phyloP scores from a whole-genome alignment of 2,797 vertebrate genomes.

The Pampus argenteus region DNA sequence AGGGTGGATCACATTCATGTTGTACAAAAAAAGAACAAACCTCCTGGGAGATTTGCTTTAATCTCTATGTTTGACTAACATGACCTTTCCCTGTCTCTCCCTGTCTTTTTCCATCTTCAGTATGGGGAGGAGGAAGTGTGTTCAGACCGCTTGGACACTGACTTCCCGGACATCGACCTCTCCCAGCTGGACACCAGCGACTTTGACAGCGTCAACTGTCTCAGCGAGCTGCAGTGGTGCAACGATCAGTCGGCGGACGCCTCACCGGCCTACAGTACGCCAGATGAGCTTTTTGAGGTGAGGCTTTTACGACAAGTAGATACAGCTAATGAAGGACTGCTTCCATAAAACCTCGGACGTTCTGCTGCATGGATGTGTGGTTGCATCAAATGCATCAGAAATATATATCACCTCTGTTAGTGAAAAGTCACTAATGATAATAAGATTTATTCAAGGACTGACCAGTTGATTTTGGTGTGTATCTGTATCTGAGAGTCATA shows the following conservation, averaged over 20 bases:
- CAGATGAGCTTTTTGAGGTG: conserved; percentile 96
- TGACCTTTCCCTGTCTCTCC: conserved; percentile 45
- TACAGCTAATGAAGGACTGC: not conserved
- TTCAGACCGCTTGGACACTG: conserved; percentile 93
- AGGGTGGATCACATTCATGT: conserved; percentile 33
- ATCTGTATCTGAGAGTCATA: too few species aligned
- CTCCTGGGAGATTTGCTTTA: conserved; percentile 41
- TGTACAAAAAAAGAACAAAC: conserved; percentile 35
- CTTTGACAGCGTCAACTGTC: conserved; percentile 95
- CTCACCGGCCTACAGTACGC: conserved; percentile 90
- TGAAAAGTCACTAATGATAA: too few species aligned
- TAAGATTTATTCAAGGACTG: too few species aligned
- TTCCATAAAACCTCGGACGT: not conserved
- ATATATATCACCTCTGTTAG: not conserved
- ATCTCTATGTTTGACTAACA: conserved; percentile 59
- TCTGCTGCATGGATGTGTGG: not conserved
- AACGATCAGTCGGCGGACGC: conserved; percentile 88
- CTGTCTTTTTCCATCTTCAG: conserved; percentile 70
- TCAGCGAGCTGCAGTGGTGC: conserved; percentile 95
- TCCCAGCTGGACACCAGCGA: conserved; percentile 96
- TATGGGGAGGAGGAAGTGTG: conserved; percentile 90
- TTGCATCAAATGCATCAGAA: not conserved
- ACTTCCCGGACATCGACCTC: conserved; percentile 97
- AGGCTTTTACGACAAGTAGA: conserved; percentile 3
- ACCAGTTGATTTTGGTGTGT: too few species aligned